phyloP scores from a whole-genome alignment of 2,797 vertebrate species.

The Xenops minutus region DNA sequence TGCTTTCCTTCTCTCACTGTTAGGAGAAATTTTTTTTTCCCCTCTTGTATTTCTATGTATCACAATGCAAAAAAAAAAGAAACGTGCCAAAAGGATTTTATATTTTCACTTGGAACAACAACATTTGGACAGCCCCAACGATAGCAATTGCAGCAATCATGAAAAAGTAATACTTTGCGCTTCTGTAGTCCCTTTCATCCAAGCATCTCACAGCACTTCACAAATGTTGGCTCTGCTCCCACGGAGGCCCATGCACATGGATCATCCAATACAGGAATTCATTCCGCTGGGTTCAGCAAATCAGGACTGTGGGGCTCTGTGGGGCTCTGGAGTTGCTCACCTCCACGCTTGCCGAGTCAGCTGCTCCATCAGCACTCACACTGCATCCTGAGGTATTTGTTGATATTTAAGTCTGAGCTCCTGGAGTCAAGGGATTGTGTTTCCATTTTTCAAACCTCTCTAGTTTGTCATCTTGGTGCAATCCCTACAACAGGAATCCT shows the following conservation, averaged over 20 bases:
- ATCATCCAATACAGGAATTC: not conserved
- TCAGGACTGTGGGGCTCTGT: not conserved
- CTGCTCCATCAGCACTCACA: constrained; percentile 16
- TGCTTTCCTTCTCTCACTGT: constrained; percentile 9
- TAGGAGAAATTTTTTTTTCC: not conserved
- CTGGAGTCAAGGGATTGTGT: not conserved
- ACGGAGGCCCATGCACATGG: not conserved
- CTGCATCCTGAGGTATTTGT: not conserved
- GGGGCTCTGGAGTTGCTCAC: not conserved
- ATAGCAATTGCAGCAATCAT: constrained; percentile 29
- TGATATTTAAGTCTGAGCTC: constrained; percentile 27
- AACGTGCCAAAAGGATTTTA: constrained; percentile 24
- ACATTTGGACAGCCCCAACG: constrained; percentile 36
- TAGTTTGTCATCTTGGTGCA: not conserved
- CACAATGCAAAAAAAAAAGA: not conserved
- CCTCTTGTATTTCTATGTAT: constrained; percentile 33
- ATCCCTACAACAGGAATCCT: not conserved
- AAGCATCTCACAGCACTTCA: not conserved
- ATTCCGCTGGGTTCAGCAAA: not conserved
- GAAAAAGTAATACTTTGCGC: constrained; percentile 49
- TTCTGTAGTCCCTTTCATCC: constrained; percentile 30
- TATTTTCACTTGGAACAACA: constrained; percentile 37
- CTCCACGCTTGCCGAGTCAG: not conserved
- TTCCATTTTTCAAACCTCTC: constrained; percentile 6
- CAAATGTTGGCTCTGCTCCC: not conserved